Base-by-base conservation (phyloP, 2,797 vertebrate genomes). In the Gallinago solitaria region DNA sequence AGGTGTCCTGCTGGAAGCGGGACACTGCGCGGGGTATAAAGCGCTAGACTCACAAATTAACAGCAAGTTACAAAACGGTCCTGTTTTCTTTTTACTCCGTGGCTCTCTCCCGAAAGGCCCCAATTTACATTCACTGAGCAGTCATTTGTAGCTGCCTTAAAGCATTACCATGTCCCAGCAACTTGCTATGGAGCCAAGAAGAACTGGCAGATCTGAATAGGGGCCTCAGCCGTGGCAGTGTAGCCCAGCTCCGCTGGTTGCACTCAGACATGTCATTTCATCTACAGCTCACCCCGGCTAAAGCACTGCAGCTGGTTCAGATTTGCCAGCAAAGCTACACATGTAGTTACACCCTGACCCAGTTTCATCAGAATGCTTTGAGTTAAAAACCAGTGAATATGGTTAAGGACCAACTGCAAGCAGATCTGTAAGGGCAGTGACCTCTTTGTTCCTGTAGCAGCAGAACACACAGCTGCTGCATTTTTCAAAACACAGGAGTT, bases 381-480 rank as follows among this genome's bases (percentile, higher is more conserved):
- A 93, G 95, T 96, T 95, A 37, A 90, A 88, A 95, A 75, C 73
- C 33, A 95, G 77, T 50, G 89, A 94, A 70, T 74, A 93, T 37
- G 48, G 92, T 95, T 93, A 96, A 90, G 78, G 83, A 92, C 54
- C 78, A 92, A 83, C 83, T 89, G 90, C 86, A 87, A 90, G 89
- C 83, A 89, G 86, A 94, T 90, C 90, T 87, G 59, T 70, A 76
- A 89, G 90, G 90, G 88, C 95, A 95, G 88, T 9, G 67, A 96
- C 95, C 87, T 92, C 86, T 83, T n/a, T 94, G 95, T 88, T 90
- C 86, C 50, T 84, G 92, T n/a, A 90, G 96, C 97, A 96, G 96
- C 91, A 90, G 95, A 97, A 95, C 95, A 97, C 95, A 95, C 93
- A 96, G 97, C 96, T 97, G 97, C 96, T 92, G 87, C 92, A 87